phyloP scores from a whole-genome alignment of 2,888 invertebrate species.

The Lithosia quadra region DNA sequence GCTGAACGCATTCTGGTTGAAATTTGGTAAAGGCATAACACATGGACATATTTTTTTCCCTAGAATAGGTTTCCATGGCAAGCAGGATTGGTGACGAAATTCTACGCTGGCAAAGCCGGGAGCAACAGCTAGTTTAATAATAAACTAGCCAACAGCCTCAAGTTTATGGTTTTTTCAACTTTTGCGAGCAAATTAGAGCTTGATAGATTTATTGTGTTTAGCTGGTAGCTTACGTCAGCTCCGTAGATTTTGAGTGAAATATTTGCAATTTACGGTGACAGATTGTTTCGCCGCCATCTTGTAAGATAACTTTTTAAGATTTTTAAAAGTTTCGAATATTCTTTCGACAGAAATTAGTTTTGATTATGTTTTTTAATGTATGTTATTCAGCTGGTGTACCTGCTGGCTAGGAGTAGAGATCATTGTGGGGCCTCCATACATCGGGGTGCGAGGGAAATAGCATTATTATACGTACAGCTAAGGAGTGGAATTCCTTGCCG shows the following conservation, averaged over 20 bases:
- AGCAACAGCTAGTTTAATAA: neutral
- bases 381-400: too few relatives aligned
- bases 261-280: slow-evolving; percentile 28
- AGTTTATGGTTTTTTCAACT: slow-evolving; percentile 1
- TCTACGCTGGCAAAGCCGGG: too few relatives aligned
- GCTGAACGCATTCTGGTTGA: too few relatives aligned
- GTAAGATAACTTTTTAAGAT: slow-evolving; percentile 15
- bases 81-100: too few relatives aligned
- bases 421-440: too few relatives aligned
- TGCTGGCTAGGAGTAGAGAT: neutral
- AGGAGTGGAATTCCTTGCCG: too few relatives aligned
- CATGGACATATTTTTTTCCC: too few relatives aligned
- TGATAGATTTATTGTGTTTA: slow-evolving; percentile 13
- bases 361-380: neutral
- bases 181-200: slow-evolving; percentile 8
- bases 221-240: slow-evolving; percentile 7
- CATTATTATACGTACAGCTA: too few relatives aligned
- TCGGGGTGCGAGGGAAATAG: too few relatives aligned
- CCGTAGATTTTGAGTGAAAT: slow-evolving; percentile 8
- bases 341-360: neutral
- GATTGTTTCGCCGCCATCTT: slow-evolving; percentile 34
- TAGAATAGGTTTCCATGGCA: too few relatives aligned
- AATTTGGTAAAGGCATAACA: too few relatives aligned
- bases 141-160: neutral
- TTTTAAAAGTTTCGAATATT: neutral